phyloP scores from a whole-genome alignment of 2,797 vertebrate genomes.

The Falco columbarius region DNA sequence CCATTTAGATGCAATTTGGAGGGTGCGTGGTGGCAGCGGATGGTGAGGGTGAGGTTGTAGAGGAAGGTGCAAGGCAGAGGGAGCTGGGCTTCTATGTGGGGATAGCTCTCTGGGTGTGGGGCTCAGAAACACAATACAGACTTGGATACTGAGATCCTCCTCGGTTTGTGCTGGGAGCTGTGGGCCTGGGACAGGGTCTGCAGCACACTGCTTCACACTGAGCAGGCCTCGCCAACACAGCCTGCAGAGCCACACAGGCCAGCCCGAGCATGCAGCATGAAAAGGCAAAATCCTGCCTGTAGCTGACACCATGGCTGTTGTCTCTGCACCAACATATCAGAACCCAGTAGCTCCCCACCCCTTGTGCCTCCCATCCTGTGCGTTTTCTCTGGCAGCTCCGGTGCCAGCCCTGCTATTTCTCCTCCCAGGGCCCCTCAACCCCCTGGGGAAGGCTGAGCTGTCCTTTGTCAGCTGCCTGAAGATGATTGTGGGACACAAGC shows the following conservation, averaged over 20 bases:
- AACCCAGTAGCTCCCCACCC: not conserved
- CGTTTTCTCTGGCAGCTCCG: not conserved
- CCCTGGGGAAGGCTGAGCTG: not conserved
- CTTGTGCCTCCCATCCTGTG: rapidly evolving
- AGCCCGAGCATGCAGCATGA: rapidly evolving
- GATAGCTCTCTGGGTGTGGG: not conserved
- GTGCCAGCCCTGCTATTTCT: not conserved
- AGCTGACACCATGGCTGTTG: not conserved
- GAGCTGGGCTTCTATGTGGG: not conserved
- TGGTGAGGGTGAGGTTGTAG: not conserved
- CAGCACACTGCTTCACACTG: not conserved
- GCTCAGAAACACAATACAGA: not conserved
- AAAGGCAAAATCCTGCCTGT: not conserved
- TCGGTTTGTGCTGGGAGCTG: not conserved
- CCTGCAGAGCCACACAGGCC: not conserved
- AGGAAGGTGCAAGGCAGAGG: not conserved
- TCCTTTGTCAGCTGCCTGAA: slow-evolving; percentile 70
- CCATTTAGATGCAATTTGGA: not conserved
- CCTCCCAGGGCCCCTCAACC: not conserved
- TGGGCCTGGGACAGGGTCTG: not conserved
- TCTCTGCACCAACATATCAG: not conserved
- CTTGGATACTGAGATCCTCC: not conserved
- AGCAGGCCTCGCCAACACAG: not conserved
- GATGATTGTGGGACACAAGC: slow-evolving; percentile 67
- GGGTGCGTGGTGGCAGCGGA: not conserved